Evolutionary conservation across 2,113 vertebrate species (phyloP).

Genomic region (Pogonocichla stellata): DNA sequence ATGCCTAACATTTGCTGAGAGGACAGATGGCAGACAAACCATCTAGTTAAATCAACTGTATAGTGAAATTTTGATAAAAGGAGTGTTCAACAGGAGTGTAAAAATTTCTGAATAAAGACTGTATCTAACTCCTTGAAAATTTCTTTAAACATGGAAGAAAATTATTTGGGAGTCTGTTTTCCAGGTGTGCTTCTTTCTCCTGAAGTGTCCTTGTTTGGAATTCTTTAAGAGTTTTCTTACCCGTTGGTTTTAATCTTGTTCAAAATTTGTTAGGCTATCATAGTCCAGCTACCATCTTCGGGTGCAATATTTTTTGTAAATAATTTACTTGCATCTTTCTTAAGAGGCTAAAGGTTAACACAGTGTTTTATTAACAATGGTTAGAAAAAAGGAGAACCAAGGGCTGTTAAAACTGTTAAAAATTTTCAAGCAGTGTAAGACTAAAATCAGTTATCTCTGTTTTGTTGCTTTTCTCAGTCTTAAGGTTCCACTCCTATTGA

Average conservation of each 20-base stretch:
- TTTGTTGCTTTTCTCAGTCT: background rate
- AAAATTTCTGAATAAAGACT: background rate
- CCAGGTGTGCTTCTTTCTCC: background rate
- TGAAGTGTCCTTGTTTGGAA: background rate
- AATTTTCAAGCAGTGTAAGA: background rate
- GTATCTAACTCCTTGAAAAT: background rate
- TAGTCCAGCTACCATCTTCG: background rate
- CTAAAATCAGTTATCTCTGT: background rate
- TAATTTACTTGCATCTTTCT: background rate
- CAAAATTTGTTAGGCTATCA: background rate
- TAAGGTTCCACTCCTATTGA: background rate
- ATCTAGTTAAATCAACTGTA: constrained; percentile 5
- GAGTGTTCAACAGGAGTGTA: background rate
- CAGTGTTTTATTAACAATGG: background rate
- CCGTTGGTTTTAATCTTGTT: background rate
- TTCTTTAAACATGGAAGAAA: background rate
- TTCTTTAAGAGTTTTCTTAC: background rate
- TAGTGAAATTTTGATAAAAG: constrained; percentile 10
- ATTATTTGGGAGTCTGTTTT: background rate
- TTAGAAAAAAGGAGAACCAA: background rate
- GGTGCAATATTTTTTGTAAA: background rate
- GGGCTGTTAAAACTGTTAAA: background rate
- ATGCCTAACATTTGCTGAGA: constrained; percentile 1
- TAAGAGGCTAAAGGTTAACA: constrained; percentile 6
- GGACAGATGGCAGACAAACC: constrained; percentile 50